Base-by-base conservation (phyloP, 1,140 invertebrate species). In the Eurosta solidaginis region DNA sequence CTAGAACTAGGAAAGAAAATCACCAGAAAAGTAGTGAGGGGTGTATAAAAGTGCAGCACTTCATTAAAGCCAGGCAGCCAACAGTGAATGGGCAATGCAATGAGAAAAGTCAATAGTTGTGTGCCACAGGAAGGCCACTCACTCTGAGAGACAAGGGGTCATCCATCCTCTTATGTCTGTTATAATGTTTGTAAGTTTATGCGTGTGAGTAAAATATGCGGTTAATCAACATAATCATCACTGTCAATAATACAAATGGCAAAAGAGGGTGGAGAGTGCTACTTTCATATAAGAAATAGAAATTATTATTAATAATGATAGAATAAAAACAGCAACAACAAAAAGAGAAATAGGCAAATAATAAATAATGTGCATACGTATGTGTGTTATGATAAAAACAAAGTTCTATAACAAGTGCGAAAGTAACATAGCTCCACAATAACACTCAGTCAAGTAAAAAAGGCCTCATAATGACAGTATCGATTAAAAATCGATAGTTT, bases 211-310 rank as follows among this genome's bases (percentile, higher is more conserved):
- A 9, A 68, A 68, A 40, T 68, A 68, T 68, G 59, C 59, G 59
- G 59, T 68, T 68, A 68, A 68, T 68, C 59, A 68, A 68, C 59
- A 42, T 68, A 68, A 68, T 68, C 27, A 68, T 68, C 59, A 68
- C 27, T 68, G 59, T 68, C 59, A 68, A 68, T 68, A 68, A 68
- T 63, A 63, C 59, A 68, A 68, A 33, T 68, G 59, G 14, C 33
- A 22, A n/a, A n/a, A 42, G 59, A 68, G 59, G 59, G 59, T 68
- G 59, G 33, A 68, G 59, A 22, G 29, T 29, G 5, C 2, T 27
- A 42, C 7, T n/a, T 7, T 68, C 5, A 68, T 20, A 59, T 14
- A 40, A 68, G 40, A 68, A 9, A 29, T 17, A 25, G n/a, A 42
- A 68, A 40, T 20, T 22, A 68, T n/a, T n/a, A n/a, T n/a, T n/a